Evolutionary conservation across 2,797 vertebrate species (phyloP).

Genomic region (Tapera naevia): DNA sequence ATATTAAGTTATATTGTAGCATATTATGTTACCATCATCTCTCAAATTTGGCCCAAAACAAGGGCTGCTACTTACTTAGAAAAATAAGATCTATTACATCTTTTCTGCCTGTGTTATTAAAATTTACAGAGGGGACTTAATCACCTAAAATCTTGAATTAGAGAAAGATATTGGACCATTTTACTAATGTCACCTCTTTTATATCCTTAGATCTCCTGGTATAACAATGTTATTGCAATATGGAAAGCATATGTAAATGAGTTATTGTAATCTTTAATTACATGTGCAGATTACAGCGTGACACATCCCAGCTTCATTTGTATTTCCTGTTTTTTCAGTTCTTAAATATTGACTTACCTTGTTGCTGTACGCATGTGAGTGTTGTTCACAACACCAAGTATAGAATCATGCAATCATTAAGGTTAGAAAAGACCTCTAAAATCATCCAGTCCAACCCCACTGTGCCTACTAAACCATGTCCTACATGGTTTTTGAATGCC

Average conservation of each 20-base stretch:
- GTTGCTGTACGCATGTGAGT: not conserved
- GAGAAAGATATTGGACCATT: not conserved
- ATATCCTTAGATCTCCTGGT: not conserved
- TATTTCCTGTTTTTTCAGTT: not conserved
- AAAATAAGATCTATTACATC: not conserved
- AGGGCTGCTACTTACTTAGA: not conserved
- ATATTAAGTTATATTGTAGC: not conserved
- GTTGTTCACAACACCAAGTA: not conserved
- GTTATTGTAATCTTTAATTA: not conserved
- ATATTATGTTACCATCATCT: not conserved
- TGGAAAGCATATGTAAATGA: constrained; percentile 2
- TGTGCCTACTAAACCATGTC: too few relatives aligned
- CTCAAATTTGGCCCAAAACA: not conserved
- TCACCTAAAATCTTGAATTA: not conserved
- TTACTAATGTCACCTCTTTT: not conserved
- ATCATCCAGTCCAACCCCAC: too few relatives aligned
- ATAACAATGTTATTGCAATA: not conserved
- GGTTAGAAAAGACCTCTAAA: too few relatives aligned
- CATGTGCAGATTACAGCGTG: not conserved
- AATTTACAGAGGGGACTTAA: not conserved
- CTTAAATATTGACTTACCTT: not conserved
- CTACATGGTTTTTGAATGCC: too few relatives aligned
- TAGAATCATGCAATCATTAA: too few relatives aligned
- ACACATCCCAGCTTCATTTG: not conserved
- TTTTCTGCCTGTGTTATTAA: not conserved